phyloP scores from a whole-genome alignment of 37 sponge, comb jelly and placozoan species.

The Chondrilla cf. caribensis region DNA sequence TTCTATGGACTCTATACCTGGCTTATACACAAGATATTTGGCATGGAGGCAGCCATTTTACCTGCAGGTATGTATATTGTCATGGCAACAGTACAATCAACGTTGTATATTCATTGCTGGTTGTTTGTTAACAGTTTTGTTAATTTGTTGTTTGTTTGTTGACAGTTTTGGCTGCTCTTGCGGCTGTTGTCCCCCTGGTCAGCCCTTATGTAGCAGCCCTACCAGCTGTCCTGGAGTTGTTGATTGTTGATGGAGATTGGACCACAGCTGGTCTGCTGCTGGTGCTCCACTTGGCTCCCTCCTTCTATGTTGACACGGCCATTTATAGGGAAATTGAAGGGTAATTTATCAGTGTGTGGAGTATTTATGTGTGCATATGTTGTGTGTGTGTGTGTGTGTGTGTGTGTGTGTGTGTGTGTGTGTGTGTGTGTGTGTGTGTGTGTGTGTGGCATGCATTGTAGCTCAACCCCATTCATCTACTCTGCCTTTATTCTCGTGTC shows the following conservation, averaged over 20 bases:
- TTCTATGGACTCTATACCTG: conserved; percentile 97
- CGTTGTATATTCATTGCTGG: neutral
- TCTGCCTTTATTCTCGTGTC: too few relatives aligned
- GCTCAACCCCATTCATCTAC: too few relatives aligned
- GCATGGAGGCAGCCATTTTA: conserved; percentile 74
- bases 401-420: too few relatives aligned
- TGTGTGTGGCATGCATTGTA: too few relatives aligned
- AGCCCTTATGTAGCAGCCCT: conserved; percentile 92
- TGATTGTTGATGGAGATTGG: conserved; percentile 71
- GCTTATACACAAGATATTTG: conserved; percentile 83
- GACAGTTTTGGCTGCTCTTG: conserved; percentile 65
- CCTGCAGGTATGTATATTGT: conserved; percentile 70
- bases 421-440: too few relatives aligned
- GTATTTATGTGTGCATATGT: neutral
- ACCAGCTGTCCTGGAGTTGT: conserved; percentile 86
- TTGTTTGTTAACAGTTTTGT: neutral
- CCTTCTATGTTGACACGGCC: conserved; percentile 77
- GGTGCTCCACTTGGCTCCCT: conserved; percentile 72
- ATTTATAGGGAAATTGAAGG: conserved; percentile 93
- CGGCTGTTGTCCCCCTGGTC: conserved; percentile 85
- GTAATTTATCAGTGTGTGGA: conserved; percentile 52
- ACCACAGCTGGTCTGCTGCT: conserved; percentile 57
- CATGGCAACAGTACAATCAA: neutral
- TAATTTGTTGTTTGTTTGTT: neutral
- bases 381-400: neutral